A percentile compares a stretch with the other conserved stretches of the same genome.
phyloP scores from a whole-genome alignment of 2,113 vertebrate species.

The Notiomystis cincta region DNA sequence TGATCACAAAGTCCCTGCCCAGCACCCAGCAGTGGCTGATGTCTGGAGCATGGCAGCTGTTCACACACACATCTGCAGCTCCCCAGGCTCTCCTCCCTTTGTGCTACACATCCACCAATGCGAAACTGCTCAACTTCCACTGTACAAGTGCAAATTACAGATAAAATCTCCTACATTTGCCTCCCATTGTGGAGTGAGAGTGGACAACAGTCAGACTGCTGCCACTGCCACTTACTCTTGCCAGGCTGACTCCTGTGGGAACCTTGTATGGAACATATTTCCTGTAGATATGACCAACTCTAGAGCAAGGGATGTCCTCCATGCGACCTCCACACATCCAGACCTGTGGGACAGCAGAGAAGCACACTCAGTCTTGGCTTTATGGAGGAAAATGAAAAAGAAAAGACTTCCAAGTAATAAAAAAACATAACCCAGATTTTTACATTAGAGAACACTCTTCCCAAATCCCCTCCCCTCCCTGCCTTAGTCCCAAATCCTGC shows the following conservation, averaged over 20 bases:
- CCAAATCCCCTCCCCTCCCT: neutral
- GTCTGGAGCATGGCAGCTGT: neutral
- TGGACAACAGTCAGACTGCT: neutral
- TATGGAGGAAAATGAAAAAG: neutral
- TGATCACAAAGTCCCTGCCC: neutral
- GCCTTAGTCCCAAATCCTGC: neutral
- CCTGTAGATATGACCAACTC: constrained; percentile 97
- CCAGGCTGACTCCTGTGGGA: constrained; percentile 91
- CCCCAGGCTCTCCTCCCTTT: neutral
- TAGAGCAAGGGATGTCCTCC: constrained; percentile 88
- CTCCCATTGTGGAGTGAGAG: neutral
- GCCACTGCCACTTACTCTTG: constrained; percentile 77
- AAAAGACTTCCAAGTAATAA: neutral
- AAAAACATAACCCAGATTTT: neutral
- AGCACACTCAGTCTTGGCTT: neutral
- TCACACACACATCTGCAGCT: neutral
- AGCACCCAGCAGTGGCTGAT: neutral
- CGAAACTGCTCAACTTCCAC: neutral
- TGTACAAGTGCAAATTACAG: neutral
- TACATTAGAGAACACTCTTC: neutral
- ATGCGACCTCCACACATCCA: constrained; percentile 86
- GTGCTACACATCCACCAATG: neutral
- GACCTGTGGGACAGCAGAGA: constrained; percentile 62
- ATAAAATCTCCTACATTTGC: neutral
- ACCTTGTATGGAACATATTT: constrained; percentile 98